Evolutionary conservation across 2,888 invertebrate genomes (phyloP), one percentile per base, ranked within the genome.

Genomic region (Xestoiulus laeticollis): DNA sequence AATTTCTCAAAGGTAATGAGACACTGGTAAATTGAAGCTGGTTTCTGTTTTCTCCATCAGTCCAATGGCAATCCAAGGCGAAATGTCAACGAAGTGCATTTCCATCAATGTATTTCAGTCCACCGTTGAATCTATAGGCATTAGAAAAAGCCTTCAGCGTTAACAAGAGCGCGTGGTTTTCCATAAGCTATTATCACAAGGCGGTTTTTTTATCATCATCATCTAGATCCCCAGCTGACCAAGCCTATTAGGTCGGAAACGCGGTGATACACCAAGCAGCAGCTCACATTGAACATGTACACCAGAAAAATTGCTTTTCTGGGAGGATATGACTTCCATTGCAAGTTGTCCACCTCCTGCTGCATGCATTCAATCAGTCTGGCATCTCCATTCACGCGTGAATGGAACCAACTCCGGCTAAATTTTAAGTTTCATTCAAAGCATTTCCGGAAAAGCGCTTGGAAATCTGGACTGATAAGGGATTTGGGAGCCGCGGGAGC

Each of bases 331-430:
- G 68, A 68, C 68, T 68, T 26, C 68, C 68, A 68, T 10, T 6
- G 68, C 26, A 3, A 10, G 22, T 68, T 68, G 68, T 68, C 68
- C 68, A 68, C 68, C 68, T 68, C 68, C 68, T 68, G 68, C 68
- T 68, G 68, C 22, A 68, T 6, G 68, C 68, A 68, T 68, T 68
- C 68, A 68, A 68, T 68, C 68, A 68, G 68, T n/a, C n/a, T 68
- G 22, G 68, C 68, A 68, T 6, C 26, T 68, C 53, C 53, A 68
- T 68, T 26, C 26, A 6, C 22, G 68, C 68, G 26, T 68, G 68
- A 68, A 68, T 68, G 68, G 26, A 68, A 16, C 26, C 26, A 12
- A 10, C 68, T 68, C 26, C 12, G 68, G 68, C 26, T 8, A 68
- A 68, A 68, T n/a, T 68, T 26, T 68, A 44, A 44, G 68, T 26